Base-by-base conservation (phyloP, 2,113 vertebrate species). In the Neodon shergylaensis region DNA sequence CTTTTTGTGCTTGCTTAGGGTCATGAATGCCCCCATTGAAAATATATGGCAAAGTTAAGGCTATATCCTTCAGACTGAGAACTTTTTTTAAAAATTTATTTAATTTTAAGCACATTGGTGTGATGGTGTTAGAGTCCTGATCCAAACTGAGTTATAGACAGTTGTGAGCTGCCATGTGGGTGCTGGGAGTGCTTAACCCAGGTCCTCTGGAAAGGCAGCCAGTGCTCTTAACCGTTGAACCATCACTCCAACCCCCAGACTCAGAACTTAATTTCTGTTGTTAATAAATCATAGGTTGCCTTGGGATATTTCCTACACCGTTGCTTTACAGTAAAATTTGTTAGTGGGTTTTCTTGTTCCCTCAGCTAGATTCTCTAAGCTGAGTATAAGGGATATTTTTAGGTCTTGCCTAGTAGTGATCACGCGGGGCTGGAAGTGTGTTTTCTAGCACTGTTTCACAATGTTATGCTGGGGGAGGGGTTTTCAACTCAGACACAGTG, bases 301-400 rank as follows among this genome's bases (percentile, higher is more conserved):
- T 92, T 68, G 21, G 61, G 33, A 83, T 11, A 84, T 91, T 94
- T 83, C 49, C 47, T 78, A 42, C 2, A 5, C 36, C 65, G 4
- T 83, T 91, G 47, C n/a, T 21, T 76, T 89, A 95, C 93, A 92
- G 74, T 47, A 33, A 54, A 89, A 66, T 88, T 95, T 88, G 9
- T 92, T 84, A n/a, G 47, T 74, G 72, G 84, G 72, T 86, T 91
- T 92, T 96, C 42, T 92, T 95, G 24, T 92, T 88, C 9, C 28
- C 4, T 49, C 33, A 83, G 26, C 28, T 85, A 73, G 42, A 68
- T 87, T 47, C 4, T 87, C 33, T 68, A 61, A 83, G 81, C 54
- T 79, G 49, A 58, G 33, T 44, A 36, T 16, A 26, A 26, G 70
- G n/a, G 66, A 16, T 87, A 42, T 90, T 88, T 94, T 81, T 82